Evolutionary conservation across 2,797 vertebrate species (phyloP).

Genomic region (Acipenser ruthenus): DNA sequence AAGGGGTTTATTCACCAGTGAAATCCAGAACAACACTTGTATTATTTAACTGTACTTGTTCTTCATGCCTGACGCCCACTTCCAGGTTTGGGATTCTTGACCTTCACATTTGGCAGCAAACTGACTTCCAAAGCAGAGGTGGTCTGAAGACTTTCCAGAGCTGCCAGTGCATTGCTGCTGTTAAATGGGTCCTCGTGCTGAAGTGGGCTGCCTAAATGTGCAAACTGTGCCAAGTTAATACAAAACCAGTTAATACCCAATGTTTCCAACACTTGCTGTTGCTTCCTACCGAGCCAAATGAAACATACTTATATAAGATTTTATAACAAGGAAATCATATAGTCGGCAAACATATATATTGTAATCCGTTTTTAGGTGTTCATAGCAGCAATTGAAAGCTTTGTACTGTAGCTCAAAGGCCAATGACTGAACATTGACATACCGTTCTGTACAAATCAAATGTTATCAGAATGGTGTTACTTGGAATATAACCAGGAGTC

Average conservation of each 20-base stretch:
- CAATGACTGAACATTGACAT: too few relatives aligned
- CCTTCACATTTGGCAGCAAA: slow-evolving; percentile 30
- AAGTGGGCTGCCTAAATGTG: slow-evolving; percentile 4
- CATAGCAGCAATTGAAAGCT: too few relatives aligned
- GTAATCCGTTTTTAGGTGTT: too few relatives aligned
- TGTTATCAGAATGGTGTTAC: too few relatives aligned
- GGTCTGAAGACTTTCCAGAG: slow-evolving; percentile 20
- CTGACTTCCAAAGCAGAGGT: slow-evolving; percentile 38
- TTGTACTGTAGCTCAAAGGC: too few relatives aligned
- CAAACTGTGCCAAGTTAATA: slow-evolving; percentile 1
- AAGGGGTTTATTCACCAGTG: slow-evolving; percentile 26
- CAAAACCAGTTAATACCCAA: background rate
- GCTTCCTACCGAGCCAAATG: too few relatives aligned
- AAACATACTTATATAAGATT: too few relatives aligned
- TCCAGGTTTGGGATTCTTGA: slow-evolving; percentile 41
- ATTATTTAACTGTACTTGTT: slow-evolving; percentile 23
- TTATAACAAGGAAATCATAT: too few relatives aligned
- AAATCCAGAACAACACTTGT: slow-evolving; percentile 30
- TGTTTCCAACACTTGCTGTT: too few relatives aligned
- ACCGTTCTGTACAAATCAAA: too few relatives aligned
- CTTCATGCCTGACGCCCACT: slow-evolving; percentile 38
- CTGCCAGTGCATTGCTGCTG: background rate
- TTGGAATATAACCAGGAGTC: too few relatives aligned
- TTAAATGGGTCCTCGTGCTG: background rate
- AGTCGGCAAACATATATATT: too few relatives aligned